Evolutionary conservation across 2,888 invertebrate species (phyloP).

Genomic region (Cylindroiulus punctatus): DNA sequence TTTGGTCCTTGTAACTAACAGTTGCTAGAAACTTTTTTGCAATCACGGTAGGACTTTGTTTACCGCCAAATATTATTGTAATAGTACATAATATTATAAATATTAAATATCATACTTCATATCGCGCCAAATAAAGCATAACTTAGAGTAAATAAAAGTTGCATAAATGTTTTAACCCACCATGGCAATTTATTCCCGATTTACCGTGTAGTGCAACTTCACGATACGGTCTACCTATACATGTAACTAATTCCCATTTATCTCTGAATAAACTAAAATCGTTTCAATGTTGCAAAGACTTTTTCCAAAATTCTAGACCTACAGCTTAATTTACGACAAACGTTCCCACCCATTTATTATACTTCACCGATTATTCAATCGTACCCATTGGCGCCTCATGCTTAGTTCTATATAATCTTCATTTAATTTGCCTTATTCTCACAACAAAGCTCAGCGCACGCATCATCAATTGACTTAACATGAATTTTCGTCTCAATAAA

Average conservation of each 20-base stretch:
- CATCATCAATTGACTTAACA: constrained; percentile 2
- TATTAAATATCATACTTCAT: too few species aligned
- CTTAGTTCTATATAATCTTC: background rate
- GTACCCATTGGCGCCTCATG: background rate
- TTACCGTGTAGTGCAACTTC: too few species aligned
- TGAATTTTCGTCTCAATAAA: background rate
- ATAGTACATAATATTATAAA: too few species aligned
- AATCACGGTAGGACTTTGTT: too few species aligned
- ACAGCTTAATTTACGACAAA: constrained; percentile 7
- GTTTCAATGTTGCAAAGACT: background rate
- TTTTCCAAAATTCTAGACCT: background rate
- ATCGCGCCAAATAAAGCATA: background rate
- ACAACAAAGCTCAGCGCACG: background rate
- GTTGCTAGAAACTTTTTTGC: too few species aligned
- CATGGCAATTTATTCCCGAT: too few species aligned
- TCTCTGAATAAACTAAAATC: background rate
- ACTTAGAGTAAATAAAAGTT: background rate
- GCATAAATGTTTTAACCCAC: background rate
- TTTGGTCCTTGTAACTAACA: too few species aligned
- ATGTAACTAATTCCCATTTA: background rate
- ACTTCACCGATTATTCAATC: background rate
- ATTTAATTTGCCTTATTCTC: background rate
- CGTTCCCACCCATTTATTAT: background rate
- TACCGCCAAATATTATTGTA: too few species aligned
- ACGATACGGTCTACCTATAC: background rate